Conservation (phyloP, 2,797 vertebrate species). For the Sebastolobus alascanus region DNA sequence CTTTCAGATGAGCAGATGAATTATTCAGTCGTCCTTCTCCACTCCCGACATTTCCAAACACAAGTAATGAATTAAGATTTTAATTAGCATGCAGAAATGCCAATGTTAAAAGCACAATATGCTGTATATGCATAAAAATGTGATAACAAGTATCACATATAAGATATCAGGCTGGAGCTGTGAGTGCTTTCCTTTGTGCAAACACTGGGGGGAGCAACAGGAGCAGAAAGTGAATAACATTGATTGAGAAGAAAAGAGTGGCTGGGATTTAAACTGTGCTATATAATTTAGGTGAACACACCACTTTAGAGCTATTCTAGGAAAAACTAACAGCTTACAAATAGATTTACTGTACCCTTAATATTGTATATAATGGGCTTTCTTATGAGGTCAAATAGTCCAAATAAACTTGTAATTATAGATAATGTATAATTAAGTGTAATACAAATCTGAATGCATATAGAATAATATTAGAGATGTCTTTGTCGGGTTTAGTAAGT, state of each 20-base stretch:
- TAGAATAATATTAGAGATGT: neutral
- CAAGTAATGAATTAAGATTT: neutral
- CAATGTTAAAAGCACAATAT: neutral
- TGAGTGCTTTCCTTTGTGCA: neutral
- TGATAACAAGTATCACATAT: conserved; percentile 4
- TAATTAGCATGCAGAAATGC: neutral
- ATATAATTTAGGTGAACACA: neutral
- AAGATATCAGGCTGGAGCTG: neutral
- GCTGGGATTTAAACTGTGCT: neutral
- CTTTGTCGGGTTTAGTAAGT: neutral
- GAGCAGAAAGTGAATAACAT: neutral
- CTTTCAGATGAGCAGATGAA: neutral
- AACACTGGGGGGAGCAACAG: too few relatives aligned
- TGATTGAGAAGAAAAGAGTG: neutral
- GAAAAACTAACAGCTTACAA: neutral
- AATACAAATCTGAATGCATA: neutral
- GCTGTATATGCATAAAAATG: neutral
- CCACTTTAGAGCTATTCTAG: neutral
- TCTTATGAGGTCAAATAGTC: neutral
- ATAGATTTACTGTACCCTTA: too few relatives aligned
- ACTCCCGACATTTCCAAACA: neutral
- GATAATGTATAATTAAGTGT: neutral
- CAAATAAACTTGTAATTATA: neutral
- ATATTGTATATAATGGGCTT: neutral
- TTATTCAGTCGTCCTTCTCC: neutral